These are phyloP conservation scores for Deroplatys truncata DNA, from an alignment of 2,888 invertebrate species.

Conservation along the genomic window DNA sequence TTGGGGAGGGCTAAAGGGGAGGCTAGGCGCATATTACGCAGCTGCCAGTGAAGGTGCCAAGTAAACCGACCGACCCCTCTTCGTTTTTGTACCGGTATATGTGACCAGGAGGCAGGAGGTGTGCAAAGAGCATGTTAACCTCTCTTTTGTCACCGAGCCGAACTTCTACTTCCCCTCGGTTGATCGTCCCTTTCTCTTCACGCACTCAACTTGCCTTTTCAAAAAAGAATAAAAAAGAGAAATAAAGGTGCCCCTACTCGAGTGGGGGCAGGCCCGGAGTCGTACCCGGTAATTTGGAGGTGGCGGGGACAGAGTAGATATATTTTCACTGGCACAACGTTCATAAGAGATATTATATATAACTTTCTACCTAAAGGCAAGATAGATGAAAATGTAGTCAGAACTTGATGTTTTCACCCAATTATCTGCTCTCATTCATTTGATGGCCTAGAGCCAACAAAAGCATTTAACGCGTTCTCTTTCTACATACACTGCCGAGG, in stretches of 20 bases:
- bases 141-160: constrained; percentile 4
- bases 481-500: no score
- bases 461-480: no score
- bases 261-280: neutral
- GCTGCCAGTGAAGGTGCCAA: neutral
- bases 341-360: neutral
- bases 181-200: neutral
- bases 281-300: neutral
- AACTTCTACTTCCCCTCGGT: neutral
- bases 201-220: neutral
- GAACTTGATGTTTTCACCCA: no score
- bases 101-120: neutral
- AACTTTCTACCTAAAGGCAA: neutral
- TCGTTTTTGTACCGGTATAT: neutral
- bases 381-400: neutral
- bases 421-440: no score
- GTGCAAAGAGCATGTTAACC: constrained; percentile 13
- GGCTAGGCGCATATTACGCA: neutral
- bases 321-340: neutral
- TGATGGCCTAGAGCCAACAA: no score
- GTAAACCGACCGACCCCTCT: neutral
- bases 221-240: neutral
- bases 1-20: neutral
- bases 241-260: neutral
- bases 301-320: neutral